These are phyloP conservation scores for Tolypeutes matacus DNA, from an alignment of 2,797 vertebrate genomes.

Conservation along the genomic window DNA sequence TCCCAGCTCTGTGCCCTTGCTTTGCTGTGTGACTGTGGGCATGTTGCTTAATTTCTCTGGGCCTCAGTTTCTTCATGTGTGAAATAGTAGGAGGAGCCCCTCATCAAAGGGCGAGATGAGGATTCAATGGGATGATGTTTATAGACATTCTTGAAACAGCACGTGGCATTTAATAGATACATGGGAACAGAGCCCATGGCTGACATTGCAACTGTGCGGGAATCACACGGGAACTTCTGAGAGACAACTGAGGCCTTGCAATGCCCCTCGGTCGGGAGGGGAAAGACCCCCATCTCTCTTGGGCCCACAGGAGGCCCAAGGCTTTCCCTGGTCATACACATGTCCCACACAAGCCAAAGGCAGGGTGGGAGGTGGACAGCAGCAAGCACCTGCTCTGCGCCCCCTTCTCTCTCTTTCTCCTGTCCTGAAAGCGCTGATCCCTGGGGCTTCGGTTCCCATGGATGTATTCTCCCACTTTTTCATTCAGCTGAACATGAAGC, in stretches of 20 bases:
- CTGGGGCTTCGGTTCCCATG: background rate
- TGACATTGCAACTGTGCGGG: background rate
- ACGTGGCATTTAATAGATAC: background rate
- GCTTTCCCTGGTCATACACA: background rate
- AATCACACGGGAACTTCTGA: background rate
- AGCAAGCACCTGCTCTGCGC: no score
- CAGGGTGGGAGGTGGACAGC: background rate
- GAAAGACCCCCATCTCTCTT: background rate
- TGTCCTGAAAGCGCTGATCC: background rate
- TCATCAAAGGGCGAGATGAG: background rate
- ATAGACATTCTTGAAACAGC: no score
- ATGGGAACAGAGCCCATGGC: rapidly evolving
- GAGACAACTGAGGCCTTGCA: background rate
- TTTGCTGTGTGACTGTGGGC: background rate
- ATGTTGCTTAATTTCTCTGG: background rate
- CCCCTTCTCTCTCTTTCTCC: background rate
- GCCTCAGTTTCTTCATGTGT: background rate
- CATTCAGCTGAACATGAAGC: background rate
- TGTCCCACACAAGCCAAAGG: background rate
- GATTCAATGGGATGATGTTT: background rate
- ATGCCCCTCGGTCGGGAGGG: background rate
- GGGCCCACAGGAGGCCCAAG: background rate
- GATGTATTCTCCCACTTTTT: background rate
- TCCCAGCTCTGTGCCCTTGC: background rate
- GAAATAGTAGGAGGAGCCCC: background rate